phyloP scores from a whole-genome alignment of 2,888 invertebrate species.

The Pollenia angustigena region DNA sequence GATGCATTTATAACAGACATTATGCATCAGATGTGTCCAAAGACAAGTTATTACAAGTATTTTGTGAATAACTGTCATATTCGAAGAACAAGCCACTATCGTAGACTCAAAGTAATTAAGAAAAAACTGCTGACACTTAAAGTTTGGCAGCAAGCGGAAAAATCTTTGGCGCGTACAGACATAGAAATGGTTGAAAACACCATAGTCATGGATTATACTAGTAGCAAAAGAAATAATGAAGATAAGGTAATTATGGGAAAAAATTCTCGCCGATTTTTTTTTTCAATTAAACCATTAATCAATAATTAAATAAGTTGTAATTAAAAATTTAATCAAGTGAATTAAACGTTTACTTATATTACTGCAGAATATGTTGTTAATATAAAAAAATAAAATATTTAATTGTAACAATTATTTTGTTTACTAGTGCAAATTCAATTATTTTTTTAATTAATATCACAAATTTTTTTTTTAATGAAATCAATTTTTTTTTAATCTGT shows the following conservation, averaged over 20 bases:
- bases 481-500: not conserved
- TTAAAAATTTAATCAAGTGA: too few species aligned
- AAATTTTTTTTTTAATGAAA: too few species aligned
- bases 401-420: too few species aligned
- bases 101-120: not conserved
- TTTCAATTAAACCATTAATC: too few species aligned
- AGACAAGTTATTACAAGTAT: constrained; percentile 14
- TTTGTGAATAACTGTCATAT: constrained; percentile 1
- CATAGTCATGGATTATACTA: not conserved
- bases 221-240: not conserved
- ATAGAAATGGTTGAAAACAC: constrained; percentile 28
- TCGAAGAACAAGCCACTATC: not conserved
- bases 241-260: constrained; percentile 15
- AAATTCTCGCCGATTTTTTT: too few species aligned
- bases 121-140: constrained; percentile 8
- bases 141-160: not conserved
- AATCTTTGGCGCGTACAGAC: not conserved
- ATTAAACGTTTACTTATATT: too few species aligned
- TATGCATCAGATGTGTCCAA: constrained; percentile 11
- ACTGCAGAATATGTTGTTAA: too few species aligned
- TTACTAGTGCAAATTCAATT: too few species aligned
- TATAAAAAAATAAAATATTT: too few species aligned
- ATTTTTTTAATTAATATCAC: too few species aligned
- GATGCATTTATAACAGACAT: not conserved
- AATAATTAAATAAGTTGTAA: too few species aligned